Percentiles rank a stretch among this genome's conserved stretches.
These are phyloP conservation scores for Heteropelma amictum DNA, from an alignment of 2,888 invertebrate species.

Conservation along the genomic window DNA sequence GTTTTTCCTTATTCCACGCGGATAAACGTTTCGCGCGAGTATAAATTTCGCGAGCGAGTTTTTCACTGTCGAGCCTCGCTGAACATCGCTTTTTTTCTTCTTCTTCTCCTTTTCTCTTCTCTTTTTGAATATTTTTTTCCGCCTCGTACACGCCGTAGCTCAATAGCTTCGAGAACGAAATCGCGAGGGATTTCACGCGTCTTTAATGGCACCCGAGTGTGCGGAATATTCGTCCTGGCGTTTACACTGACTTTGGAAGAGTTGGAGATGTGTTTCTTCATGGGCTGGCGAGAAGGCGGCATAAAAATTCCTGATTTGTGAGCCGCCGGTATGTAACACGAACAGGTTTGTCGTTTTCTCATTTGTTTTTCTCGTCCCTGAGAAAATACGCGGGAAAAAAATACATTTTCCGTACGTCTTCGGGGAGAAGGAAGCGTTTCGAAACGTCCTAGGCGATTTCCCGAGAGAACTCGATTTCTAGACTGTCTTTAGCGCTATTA, in stretches of 20 bases:
- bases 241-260: conserved; percentile 59
- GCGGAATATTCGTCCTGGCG: conserved; percentile 55
- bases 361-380: background rate
- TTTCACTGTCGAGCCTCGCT: background rate
- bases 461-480: no score
- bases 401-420: background rate
- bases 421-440: no score
- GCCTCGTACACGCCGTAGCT: conserved; percentile 30
- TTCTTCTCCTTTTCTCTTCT: background rate
- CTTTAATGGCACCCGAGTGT: conserved; percentile 59
- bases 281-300: conserved; percentile 73
- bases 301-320: conserved; percentile 75
- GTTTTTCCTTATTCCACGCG: no score
- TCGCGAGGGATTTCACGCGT: conserved; percentile 43
- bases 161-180: conserved; percentile 56
- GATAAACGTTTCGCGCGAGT: no score
- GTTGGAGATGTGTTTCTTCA: conserved; percentile 73
- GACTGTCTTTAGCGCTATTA: conserved; percentile 29
- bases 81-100: no score
- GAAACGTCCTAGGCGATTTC: no score
- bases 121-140: no score
- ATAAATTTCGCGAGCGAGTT: conserved; percentile 1
- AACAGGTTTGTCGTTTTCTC: conserved; percentile 41
- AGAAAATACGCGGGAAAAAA: background rate
- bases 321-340: conserved; percentile 51